Evolutionary conservation across 2,797 vertebrate genomes (phyloP).

Genomic region (Gephyroberyx darwinii): DNA sequence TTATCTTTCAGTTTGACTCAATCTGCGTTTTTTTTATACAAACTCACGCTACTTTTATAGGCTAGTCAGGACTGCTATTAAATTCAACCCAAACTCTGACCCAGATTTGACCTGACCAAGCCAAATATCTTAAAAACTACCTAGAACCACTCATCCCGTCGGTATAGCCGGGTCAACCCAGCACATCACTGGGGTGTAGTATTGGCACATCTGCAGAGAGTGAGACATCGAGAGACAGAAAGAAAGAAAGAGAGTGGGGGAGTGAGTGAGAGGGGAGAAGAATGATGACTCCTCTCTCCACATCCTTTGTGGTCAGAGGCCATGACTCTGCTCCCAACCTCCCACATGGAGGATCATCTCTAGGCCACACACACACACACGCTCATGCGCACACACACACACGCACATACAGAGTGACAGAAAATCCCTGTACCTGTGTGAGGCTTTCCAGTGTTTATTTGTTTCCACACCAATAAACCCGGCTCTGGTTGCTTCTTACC

Average conservation of each 20-base stretch:
- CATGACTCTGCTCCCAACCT: slow-evolving; percentile 56
- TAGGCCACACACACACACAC: slow-evolving; percentile 63
- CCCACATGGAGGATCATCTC: slow-evolving; percentile 55
- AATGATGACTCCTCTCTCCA: slow-evolving; percentile 62
- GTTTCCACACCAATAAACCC: slow-evolving; percentile 57
- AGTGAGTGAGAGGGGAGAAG: slow-evolving; percentile 14
- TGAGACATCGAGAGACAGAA: not conserved
- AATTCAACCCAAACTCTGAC: not conserved
- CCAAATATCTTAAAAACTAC: not conserved
- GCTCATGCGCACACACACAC: not conserved
- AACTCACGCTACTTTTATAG: too few relatives aligned
- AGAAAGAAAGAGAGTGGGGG: slow-evolving; percentile 18
- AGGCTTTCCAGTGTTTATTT: slow-evolving; percentile 53
- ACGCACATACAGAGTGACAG: slow-evolving; percentile 39
- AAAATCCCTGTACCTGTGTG: slow-evolving; percentile 51
- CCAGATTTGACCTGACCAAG: not conserved
- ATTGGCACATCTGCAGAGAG: slow-evolving; percentile 4
- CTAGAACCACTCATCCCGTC: not conserved
- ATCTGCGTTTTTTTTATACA: too few relatives aligned
- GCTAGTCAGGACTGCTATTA: too few relatives aligned
- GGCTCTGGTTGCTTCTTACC: slow-evolving; percentile 38
- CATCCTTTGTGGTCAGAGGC: slow-evolving; percentile 68
- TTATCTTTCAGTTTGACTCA: too few relatives aligned
- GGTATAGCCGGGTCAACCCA: not conserved
- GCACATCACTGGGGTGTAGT: not conserved